Evolutionary conservation across 1,140 invertebrate genomes (phyloP).

Genomic region (Drosophila teissieri): DNA sequence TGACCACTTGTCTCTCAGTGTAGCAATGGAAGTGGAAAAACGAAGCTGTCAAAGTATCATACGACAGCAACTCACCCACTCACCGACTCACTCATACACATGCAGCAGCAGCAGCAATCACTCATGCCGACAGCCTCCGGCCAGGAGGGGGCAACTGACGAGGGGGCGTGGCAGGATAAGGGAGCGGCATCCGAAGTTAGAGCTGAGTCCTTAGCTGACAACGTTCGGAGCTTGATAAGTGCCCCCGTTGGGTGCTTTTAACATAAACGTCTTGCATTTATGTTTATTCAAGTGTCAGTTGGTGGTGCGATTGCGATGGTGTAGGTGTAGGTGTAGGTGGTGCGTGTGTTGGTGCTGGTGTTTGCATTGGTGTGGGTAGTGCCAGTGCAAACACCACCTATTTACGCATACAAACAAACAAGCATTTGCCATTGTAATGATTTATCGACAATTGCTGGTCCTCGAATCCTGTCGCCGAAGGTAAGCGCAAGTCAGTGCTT

Average conservation of each 20-base stretch:
- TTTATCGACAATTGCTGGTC: constrained; percentile 68
- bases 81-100: constrained; percentile 31
- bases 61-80: constrained; percentile 49
- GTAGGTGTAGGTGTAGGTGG: background rate
- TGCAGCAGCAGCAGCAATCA: constrained; percentile 63
- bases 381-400: constrained; percentile 44
- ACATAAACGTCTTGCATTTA: constrained; percentile 74
- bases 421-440: constrained; percentile 69
- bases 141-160: background rate
- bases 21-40: constrained; percentile 21
- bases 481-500: constrained; percentile 39
- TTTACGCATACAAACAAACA: constrained; percentile 38
- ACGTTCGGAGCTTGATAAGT: constrained; percentile 53
- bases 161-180: constrained; percentile 5
- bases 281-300: constrained; percentile 72
- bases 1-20: background rate
- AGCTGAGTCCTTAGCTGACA: constrained; percentile 23
- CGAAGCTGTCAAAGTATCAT: constrained; percentile 71
- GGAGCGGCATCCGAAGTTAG: background rate
- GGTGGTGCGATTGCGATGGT: constrained; percentile 2
- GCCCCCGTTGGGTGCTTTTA: constrained; percentile 76
- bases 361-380: constrained; percentile 16
- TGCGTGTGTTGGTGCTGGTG: background rate
- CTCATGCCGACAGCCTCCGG: constrained; percentile 57
- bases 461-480: constrained; percentile 37